These are phyloP conservation scores for Vanacampus margaritifer DNA, from an alignment of 2,113 vertebrate genomes.

Conservation along the genomic window DNA sequence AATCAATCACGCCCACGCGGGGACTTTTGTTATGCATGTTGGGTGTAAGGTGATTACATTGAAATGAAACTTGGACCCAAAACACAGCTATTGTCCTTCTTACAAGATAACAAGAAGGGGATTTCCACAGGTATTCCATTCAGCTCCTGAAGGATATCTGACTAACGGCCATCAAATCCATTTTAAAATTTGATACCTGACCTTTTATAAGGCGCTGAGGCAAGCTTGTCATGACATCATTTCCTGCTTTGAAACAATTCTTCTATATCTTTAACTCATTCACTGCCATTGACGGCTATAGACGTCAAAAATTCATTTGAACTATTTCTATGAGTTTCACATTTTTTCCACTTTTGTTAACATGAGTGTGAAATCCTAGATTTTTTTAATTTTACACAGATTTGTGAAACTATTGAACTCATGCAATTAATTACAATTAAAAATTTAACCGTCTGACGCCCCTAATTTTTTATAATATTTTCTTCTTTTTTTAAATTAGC, in stretches of 20 bases:
- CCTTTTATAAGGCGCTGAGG: neutral
- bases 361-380: too few species aligned
- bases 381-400: too few species aligned
- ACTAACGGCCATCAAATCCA: neutral
- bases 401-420: too few species aligned
- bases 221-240: conserved; percentile 6
- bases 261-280: too few species aligned
- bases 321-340: too few species aligned
- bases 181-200: conserved; percentile 15
- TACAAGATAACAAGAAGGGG: conserved; percentile 11
- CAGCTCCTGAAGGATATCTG: conserved; percentile 1
- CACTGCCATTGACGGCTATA: too few species aligned
- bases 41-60: conserved; percentile 1
- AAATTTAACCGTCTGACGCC: too few species aligned
- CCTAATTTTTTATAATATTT: too few species aligned
- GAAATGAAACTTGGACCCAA: conserved; percentile 23
- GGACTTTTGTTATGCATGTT: neutral
- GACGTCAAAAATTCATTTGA: too few species aligned
- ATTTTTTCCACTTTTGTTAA: too few species aligned
- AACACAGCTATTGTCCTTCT: conserved; percentile 10
- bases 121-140: conserved; percentile 17
- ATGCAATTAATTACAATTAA: too few species aligned
- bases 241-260: conserved; percentile 10
- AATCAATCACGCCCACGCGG: neutral
- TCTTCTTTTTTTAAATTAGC: too few species aligned